Conservation (phyloP, 1,140 invertebrate species). For the Asbolus verrucosus region DNA sequence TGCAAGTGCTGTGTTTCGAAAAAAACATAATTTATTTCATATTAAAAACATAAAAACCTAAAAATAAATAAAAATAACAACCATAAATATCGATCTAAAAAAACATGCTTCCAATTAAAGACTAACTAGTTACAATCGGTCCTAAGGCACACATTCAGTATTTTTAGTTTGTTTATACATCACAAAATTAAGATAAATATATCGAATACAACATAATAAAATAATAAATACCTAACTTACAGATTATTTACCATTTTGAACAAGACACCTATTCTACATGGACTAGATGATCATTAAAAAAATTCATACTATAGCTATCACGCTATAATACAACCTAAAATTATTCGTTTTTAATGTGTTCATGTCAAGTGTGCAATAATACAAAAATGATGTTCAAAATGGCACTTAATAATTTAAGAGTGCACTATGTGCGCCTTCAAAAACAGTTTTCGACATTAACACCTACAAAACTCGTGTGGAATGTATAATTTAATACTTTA, state of each 20-base stretch:
- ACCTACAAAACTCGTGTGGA: slow-evolving; percentile 47
- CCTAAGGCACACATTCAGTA: slow-evolving; percentile 51
- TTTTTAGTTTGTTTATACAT: slow-evolving; percentile 47
- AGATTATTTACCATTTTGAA: slow-evolving; percentile 51
- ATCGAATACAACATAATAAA: slow-evolving; percentile 44
- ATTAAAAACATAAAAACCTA: slow-evolving; percentile 59
- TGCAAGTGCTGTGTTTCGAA: slow-evolving; percentile 15
- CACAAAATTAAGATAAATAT: slow-evolving; percentile 48
- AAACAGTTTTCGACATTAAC: too few relatives aligned
- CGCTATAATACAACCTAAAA: slow-evolving; percentile 28
- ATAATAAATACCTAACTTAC: slow-evolving; percentile 50
- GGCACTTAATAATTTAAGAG: slow-evolving; percentile 34
- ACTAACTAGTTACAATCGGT: slow-evolving; percentile 50
- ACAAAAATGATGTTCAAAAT: slow-evolving; percentile 51
- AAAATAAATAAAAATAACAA: slow-evolving; percentile 62
- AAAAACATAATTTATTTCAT: slow-evolving; percentile 51
- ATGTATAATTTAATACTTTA: slow-evolving; percentile 52
- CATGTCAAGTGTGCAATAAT: slow-evolving; percentile 17
- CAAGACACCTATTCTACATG: slow-evolving; percentile 49
- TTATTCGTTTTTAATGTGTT: slow-evolving; percentile 7
- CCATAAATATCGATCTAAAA: slow-evolving; percentile 60
- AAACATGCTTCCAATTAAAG: slow-evolving; percentile 61
- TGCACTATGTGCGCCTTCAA: slow-evolving; percentile 49
- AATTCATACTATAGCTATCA: slow-evolving; percentile 38
- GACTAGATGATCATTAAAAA: slow-evolving; percentile 52